A percentile compares a stretch with the other conserved stretches of the same genome.
Conservation (phyloP, 2,797 vertebrate genomes). For the Sebastes oblongus region DNA sequence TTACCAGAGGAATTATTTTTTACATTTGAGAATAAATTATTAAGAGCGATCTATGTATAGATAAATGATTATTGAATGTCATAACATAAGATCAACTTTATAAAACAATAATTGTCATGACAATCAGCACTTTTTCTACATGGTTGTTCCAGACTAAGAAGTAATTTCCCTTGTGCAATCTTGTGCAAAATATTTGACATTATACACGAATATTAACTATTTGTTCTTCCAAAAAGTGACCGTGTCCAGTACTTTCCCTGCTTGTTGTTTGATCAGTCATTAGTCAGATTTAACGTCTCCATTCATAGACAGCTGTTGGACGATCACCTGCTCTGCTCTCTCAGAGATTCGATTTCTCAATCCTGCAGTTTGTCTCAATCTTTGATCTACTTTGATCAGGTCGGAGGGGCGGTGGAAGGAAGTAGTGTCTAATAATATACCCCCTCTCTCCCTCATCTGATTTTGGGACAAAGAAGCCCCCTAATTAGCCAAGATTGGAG, state of each 20-base stretch:
- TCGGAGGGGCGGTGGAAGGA: slow-evolving; percentile 36
- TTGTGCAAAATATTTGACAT: neutral
- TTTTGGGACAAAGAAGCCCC: slow-evolving; percentile 82
- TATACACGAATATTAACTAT: neutral
- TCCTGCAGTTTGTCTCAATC: slow-evolving; percentile 64
- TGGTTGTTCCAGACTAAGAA: neutral
- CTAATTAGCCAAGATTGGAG: slow-evolving; percentile 85
- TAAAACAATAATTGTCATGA: neutral
- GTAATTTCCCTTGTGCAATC: neutral
- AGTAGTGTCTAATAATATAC: slow-evolving; percentile 76
- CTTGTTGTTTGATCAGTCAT: slow-evolving; percentile 19
- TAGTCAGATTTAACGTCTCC: slow-evolving; percentile 26
- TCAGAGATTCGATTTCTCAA: slow-evolving; percentile 59
- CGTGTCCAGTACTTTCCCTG: neutral
- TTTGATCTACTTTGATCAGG: slow-evolving; percentile 76
- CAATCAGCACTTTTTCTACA: neutral
- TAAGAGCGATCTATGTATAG: neutral
- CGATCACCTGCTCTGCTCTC: slow-evolving; percentile 58
- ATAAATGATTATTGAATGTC: neutral
- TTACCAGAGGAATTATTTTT: neutral
- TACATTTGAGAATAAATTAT: neutral
- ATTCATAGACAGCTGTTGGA: slow-evolving; percentile 51
- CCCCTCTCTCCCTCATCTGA: slow-evolving; percentile 73
- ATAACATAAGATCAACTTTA: neutral
- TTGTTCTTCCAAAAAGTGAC: neutral